Evolutionary conservation across 64 coral and sea anemone species (phyloP).

Genomic region (Trachythela sp.): DNA sequence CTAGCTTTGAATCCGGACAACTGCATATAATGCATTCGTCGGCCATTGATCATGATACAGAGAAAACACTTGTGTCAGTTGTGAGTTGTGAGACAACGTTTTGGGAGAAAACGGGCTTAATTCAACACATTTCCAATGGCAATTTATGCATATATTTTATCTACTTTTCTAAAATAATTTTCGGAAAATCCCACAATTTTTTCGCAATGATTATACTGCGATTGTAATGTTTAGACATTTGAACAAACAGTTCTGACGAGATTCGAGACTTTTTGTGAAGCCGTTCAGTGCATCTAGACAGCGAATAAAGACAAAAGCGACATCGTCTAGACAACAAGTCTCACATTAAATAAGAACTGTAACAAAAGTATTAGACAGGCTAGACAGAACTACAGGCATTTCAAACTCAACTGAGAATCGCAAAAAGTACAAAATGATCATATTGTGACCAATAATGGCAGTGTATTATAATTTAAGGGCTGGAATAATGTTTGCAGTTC

Average conservation of each 20-base stretch:
- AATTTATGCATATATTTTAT: not conserved
- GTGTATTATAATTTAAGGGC: constrained; percentile 11
- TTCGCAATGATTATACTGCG: too few relatives aligned
- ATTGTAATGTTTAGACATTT: too few relatives aligned
- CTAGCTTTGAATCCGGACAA: constrained; percentile 21
- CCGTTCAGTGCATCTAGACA: not conserved
- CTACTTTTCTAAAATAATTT: too few relatives aligned
- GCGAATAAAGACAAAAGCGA: not conserved
- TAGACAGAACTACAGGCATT: too few relatives aligned
- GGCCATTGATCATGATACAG: constrained; percentile 14
- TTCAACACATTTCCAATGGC: not conserved
- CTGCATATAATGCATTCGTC: constrained; percentile 35
- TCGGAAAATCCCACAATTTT: not conserved
- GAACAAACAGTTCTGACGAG: not conserved
- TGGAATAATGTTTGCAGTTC: not conserved
- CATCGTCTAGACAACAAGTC: not conserved
- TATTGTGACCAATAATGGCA: too few relatives aligned
- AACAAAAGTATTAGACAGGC: not conserved
- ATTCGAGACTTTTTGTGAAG: not conserved
- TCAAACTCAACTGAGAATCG: too few relatives aligned
- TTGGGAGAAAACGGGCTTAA: not conserved
- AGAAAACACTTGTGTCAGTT: not conserved
- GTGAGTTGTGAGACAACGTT: not conserved
- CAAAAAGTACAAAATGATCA: too few relatives aligned
- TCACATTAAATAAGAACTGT: not conserved